These are phyloP conservation scores for Apamea monoglypha DNA, from an alignment of 2,888 invertebrate species.

Conservation along the genomic window DNA sequence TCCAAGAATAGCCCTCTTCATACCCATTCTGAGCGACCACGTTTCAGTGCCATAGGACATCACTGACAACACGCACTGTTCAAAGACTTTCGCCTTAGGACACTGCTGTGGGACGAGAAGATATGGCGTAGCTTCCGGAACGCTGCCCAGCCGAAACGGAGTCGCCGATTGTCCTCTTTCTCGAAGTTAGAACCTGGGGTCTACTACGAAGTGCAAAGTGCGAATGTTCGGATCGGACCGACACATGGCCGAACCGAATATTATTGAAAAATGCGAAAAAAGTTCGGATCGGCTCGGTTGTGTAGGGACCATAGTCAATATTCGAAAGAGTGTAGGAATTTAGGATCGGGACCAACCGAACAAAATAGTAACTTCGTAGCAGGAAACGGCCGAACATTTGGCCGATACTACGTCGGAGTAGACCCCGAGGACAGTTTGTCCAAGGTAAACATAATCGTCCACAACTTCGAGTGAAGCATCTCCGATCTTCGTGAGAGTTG, in stretches of 20 bases:
- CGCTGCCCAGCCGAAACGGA: neutral
- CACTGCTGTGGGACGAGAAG: neutral
- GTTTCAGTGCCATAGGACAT: neutral
- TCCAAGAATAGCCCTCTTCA: neutral
- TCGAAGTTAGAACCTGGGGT: neutral
- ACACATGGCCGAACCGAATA: no score
- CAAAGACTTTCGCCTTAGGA: neutral
- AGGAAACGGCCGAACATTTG: no score
- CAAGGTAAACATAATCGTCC: neutral
- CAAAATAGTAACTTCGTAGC: no score
- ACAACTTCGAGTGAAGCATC: neutral
- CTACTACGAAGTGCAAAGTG: no score
- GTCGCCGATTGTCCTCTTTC: neutral
- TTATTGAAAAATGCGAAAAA: no score
- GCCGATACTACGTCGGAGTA: no score
- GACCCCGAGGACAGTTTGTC: no score
- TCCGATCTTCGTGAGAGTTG: neutral
- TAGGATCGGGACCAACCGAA: no score
- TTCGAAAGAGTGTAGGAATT: no score
- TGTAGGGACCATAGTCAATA: no score
- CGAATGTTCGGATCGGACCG: no score
- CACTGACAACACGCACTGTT: neutral
- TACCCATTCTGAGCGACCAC: neutral
- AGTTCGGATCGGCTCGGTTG: no score
- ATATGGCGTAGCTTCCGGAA: neutral